Conservation (phyloP, 2,113 vertebrate genomes). For the Rissa tridactyla region DNA sequence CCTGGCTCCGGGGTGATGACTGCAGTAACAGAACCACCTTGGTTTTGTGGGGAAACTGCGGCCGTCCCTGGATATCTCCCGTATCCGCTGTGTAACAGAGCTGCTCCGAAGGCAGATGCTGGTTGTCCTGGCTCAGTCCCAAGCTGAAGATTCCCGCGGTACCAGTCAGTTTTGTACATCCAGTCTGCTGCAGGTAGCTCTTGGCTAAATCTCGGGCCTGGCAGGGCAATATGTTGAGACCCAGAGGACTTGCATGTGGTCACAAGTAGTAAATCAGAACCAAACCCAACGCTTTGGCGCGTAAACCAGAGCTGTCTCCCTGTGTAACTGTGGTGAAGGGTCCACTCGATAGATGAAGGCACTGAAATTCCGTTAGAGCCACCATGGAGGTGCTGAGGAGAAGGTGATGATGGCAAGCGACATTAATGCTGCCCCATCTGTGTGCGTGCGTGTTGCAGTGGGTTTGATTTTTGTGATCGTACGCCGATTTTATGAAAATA, state of each 20-base stretch:
- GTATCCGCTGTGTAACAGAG: not conserved
- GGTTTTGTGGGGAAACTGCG: not conserved
- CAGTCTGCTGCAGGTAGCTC: not conserved
- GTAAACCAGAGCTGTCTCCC: not conserved
- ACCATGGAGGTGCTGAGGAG: not conserved
- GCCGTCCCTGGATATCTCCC: not conserved
- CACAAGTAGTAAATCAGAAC: not conserved
- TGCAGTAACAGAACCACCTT: not conserved
- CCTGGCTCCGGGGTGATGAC: not conserved
- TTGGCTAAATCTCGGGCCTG: not conserved
- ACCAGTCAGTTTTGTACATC: not conserved
- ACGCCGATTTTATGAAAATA: not conserved
- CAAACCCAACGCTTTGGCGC: rapidly evolving
- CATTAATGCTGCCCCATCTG: not conserved
- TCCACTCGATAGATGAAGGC: not conserved
- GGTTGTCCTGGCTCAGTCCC: not conserved
- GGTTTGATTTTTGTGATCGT: not conserved
- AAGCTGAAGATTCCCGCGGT: not conserved
- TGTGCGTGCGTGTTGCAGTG: not conserved
- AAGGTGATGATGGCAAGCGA: not conserved
- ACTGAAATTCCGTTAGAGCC: not conserved
- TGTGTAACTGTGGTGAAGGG: not conserved
- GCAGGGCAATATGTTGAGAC: not conserved
- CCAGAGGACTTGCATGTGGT: not conserved
- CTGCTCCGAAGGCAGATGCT: not conserved